phyloP scores from a whole-genome alignment of 1,140 invertebrate genomes.

The Potamilus streckersoni region DNA sequence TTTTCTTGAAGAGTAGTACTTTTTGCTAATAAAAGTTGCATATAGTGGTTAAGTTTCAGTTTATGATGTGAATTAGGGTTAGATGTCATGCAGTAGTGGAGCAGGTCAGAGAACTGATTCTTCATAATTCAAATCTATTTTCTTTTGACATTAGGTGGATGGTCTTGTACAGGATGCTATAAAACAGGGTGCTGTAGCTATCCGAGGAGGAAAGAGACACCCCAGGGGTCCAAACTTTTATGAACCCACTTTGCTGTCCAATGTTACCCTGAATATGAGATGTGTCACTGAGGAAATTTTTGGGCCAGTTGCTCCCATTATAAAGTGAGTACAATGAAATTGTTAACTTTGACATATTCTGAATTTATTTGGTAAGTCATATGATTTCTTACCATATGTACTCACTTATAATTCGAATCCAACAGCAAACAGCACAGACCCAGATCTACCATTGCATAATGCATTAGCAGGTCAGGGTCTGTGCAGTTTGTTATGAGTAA shows the following conservation, averaged over 20 bases:
- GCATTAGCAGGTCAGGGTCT: too few species aligned
- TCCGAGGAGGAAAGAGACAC: constrained; percentile 81
- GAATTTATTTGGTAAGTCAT: too few species aligned
- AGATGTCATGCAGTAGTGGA: background rate
- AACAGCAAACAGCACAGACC: background rate
- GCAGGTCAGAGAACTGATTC: background rate
- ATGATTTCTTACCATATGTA: too few species aligned
- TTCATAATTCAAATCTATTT: background rate
- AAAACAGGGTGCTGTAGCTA: constrained; percentile 85
- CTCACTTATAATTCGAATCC: background rate
- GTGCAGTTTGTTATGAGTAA: too few species aligned
- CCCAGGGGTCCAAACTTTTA: constrained; percentile 83
- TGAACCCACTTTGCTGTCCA: constrained; percentile 89
- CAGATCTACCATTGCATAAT: too few species aligned
- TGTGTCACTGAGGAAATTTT: constrained; percentile 94
- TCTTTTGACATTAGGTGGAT: constrained; percentile 70
- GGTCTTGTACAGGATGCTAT: constrained; percentile 86
- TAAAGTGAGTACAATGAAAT: constrained; percentile 72
- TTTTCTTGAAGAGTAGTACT: too few species aligned
- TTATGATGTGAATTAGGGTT: too few species aligned
- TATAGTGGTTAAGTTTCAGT: too few species aligned
- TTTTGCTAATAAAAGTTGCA: too few species aligned
- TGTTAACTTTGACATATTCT: too few species aligned
- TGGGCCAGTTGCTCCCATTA: constrained; percentile 90
- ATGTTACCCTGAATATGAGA: constrained; percentile 84